Evolutionary conservation across 2,113 vertebrate genomes (phyloP), one percentile per base, ranked within the genome.

Genomic region (Pelodiscus sinensis): DNA sequence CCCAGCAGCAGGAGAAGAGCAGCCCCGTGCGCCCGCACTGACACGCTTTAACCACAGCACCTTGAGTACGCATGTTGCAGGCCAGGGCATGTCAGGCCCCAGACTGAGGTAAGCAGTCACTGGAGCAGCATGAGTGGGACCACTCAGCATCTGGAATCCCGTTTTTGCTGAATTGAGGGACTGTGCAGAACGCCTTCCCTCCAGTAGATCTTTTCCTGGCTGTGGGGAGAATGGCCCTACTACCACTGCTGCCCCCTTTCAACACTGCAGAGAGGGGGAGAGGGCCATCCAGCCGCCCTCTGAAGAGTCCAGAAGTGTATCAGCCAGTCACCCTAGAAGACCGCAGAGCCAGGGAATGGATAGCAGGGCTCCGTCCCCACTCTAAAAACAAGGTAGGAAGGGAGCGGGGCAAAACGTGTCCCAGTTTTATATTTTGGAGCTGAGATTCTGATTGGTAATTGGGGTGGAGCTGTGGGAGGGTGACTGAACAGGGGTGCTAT

Each of bases 41-140:
- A 81, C 89, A 86, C 89, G n/a, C 86, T 82, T 90, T 94, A 71
- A 31, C 52, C 80, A 44, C 80, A 82, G 56, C 35, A 44, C 56
- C 80, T 27, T 82, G 80, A 79, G 81, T 8, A 56, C 18, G 75
- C 88, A 57, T 52, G 88, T 84, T 54, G 82, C 88, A 84, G 81
- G 11, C 60, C 82, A 68, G 85, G 84, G 44, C 84, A 79, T 83
- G 85, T 81, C 85, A 91, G 73, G 85, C 71, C 56, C 85, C 54
- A 60, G 31, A 31, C 22, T 10, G 85, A 91, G 80, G 80, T 91
- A 71, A 87, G 90, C 73, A 58, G 29, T 81, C 85, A 79, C 50
- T 62, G 57, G 55, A 38, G 55, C 79, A 60, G 56, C 56, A 10
- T 22, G 27, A 24, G 35, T 29, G n/a, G 77, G n/a, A 50, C 50